Percentiles rank a stretch among this genome's conserved stretches.
These are phyloP conservation scores for Gambusia affinis DNA, from an alignment of 2,113 vertebrate species.

Conservation along the genomic window DNA sequence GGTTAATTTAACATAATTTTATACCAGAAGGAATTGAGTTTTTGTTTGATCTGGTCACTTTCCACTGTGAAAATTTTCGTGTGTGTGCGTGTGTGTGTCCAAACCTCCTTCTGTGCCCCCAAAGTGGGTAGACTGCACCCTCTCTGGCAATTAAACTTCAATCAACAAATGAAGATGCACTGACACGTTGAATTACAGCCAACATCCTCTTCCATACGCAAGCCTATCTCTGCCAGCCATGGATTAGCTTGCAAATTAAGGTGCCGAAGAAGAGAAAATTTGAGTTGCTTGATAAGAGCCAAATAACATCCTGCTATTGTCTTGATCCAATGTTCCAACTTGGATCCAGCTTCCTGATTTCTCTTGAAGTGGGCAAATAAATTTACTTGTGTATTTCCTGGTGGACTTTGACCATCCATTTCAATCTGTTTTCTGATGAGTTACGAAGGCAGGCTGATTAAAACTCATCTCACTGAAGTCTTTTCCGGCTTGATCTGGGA, in stretches of 20 bases:
- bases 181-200: conserved; percentile 75
- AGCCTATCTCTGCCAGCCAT: conserved; percentile 62
- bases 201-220: conserved; percentile 74
- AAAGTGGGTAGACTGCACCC: conserved; percentile 61
- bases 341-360: conserved; percentile 55
- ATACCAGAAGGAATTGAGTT: neutral
- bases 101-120: conserved; percentile 42
- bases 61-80: conserved; percentile 4
- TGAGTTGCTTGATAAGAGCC: conserved; percentile 64
- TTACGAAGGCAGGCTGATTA: conserved; percentile 59
- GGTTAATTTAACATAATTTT: neutral
- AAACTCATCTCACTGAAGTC: conserved; percentile 49
- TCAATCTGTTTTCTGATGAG: conserved; percentile 47
- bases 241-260: conserved; percentile 79
- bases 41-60: conserved; percentile 1
- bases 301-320: conserved; percentile 71
- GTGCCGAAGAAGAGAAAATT: conserved; percentile 57
- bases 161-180: conserved; percentile 72
- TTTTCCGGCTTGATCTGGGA: conserved; percentile 47
- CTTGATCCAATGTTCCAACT: conserved; percentile 71
- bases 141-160: conserved; percentile 78
- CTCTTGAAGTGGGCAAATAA: conserved; percentile 47
- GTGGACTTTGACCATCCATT: conserved; percentile 34
- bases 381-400: conserved; percentile 34
- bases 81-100: conserved; percentile 7